These are phyloP conservation scores for Vulpes vulpes DNA, from an alignment of 2,113 vertebrate species.

Conservation along the genomic window DNA sequence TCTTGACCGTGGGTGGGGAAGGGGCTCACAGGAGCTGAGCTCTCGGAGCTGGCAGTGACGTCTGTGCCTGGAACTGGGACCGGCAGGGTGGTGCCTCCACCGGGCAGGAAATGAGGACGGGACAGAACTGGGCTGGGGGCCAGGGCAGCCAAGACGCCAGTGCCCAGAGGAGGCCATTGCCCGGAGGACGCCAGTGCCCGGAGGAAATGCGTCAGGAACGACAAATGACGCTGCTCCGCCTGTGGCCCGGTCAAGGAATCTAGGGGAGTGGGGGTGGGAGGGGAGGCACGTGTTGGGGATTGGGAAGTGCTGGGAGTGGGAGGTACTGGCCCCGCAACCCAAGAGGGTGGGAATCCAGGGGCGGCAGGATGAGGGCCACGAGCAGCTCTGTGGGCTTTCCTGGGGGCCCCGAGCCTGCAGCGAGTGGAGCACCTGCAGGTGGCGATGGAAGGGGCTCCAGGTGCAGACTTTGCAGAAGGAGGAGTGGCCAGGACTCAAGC, in stretches of 20 bases:
- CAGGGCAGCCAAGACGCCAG: neutral
- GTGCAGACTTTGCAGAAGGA: neutral
- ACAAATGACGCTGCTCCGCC: accelerated
- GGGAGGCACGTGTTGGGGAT: neutral
- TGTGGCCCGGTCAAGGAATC: neutral
- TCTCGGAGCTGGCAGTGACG: neutral
- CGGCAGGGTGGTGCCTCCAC: neutral
- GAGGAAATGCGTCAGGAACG: neutral
- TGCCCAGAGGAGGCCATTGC: neutral
- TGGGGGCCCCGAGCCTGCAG: neutral
- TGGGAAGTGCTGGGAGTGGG: neutral
- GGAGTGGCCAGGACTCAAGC: accelerated
- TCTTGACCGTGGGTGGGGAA: neutral
- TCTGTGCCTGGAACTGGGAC: accelerated
- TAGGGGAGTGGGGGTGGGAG: neutral
- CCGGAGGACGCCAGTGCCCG: neutral
- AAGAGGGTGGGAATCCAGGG: neutral
- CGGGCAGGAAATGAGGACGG: neutral
- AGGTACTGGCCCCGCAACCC: neutral
- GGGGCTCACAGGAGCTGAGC: neutral
- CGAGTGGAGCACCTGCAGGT: no score
- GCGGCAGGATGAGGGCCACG: no score
- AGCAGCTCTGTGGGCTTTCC: neutral
- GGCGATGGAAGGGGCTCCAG: no score
- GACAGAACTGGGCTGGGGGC: neutral